Base-by-base conservation (phyloP, 2,888 invertebrate genomes). In the Trissolcus brochymenae region DNA sequence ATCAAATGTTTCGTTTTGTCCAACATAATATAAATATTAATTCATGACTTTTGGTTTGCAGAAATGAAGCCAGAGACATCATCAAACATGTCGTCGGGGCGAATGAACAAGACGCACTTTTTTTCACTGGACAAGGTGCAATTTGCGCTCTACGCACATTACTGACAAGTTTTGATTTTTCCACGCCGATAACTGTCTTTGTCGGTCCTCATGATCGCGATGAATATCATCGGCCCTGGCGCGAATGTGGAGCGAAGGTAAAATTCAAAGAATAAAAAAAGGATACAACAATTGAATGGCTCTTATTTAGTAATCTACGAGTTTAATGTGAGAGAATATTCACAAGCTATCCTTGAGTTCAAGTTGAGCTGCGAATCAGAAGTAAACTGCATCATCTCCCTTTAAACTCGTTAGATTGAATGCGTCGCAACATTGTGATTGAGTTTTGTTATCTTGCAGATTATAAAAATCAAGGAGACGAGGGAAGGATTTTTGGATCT, bases 141-240 rank as follows among this genome's bases (percentile, higher is more conserved):
- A 93, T 94, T 4, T 94, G 93, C 6, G 95, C 96, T 9, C 90
- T 96, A 76, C 74, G 67, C 51, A 67, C 67, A 35, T 62, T 74
- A 59, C 61, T 74, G 35, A 62, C 57, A 53, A 62, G 67, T 25
- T 53, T 67, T 14, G 67, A 74, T 57, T 54, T 74, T 46, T 93
- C 94, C 82, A 93, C 95, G 86, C 91, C 92, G 21, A 92, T 93
- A 65, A 90, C 93, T 16, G 93, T 96, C 25, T 95, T 96, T 87
- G 94, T 95, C 51, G 95, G 96, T n/a, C 93, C 94, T 6, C 93
- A 92, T 86, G 94, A 95, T 86, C 94, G 95, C 85, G 93, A 94
- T 86, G 93, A 93, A 67, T 94, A 93, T 88, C 90, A 97, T 51
- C 91, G 94, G 65, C 94, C 96, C 21, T 97, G 96, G 97, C 92